Evolutionary conservation across 2,888 invertebrate species (phyloP), one percentile per base, ranked within the genome.

Genomic region (Encarsia formosa): DNA sequence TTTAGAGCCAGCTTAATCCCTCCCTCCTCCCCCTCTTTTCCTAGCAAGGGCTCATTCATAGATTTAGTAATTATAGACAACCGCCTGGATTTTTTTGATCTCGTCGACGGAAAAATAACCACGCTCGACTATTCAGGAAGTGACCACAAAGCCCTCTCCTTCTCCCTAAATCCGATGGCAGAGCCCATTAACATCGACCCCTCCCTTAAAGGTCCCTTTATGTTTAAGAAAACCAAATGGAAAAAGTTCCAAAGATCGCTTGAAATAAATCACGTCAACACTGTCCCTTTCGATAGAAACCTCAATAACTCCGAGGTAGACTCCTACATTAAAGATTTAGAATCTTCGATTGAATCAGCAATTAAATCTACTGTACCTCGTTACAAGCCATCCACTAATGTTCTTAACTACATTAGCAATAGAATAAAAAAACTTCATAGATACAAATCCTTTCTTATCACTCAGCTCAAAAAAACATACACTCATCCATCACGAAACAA

Each of bases 171-270:
- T 11, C 5, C 18, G 4, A n/a, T 15, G 8, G 18, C 26, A n/a
- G 29, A 35, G 5, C 4, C 31, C 42, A n/a, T 18, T 11, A 18
- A 5, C 2, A 5, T 29, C 18, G 23, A 31, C 15, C 42, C 42
- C 2, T 5, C 16, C 2, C 5, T 8, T 9, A 15, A 5, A 11
- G 18, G 13, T 8, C 15, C 16, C 8, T 35, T 23, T 15, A 35
- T 5, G 15, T 44, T 23, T 16, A 44, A 44, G n/a, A 49, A 54
- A 34, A 43, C 57, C 2, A 43, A 57, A 4, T 57, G 54, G 57
- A n/a, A 45, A 24, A 41, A 37, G 18, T 47, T 57, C 19, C 11
- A 16, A 23, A 26, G 49, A 20, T 13, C 2, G 1, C 15, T 52
- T 5, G 5, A 43, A 20, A 22, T 16, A 4, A 4, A 5, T 22